Base-by-base conservation (phyloP, 2,797 vertebrate genomes). In the Anomalospiza imberbis region DNA sequence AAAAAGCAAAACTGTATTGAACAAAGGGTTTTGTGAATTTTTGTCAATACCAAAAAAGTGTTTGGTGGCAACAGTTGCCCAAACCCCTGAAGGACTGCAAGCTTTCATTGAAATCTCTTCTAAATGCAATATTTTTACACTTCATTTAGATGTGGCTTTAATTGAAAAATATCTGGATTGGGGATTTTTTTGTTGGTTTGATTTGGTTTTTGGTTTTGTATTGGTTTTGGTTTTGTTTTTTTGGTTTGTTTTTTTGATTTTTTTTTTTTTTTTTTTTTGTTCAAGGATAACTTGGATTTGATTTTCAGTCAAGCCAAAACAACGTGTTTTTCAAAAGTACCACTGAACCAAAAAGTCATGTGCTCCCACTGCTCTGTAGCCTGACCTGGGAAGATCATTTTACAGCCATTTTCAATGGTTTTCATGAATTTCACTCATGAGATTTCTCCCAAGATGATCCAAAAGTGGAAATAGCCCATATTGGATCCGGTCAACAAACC, bases 301-400 rank as follows among this genome's bases (percentile, higher is more conserved):
- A 40, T 88, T 77, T 72, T 67, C 78, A 77, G 18, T 72, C 63
- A 32, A 61, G n/a, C 25, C 84, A 67, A 83, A 88, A 55, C 70
- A 82, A 57, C 14, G 32, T 87, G 61, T 82, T 91, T 93, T 94
- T 89, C 51, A 71, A 73, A 89, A 89, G 32, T 71, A 68, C 45
- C 44, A 63, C 26, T 85, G 90, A 95, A 87, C 80, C 86, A 79
- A 75, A 54, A 79, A 87, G 74, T 88, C 91, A 68, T 45, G 60
- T 89, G 67, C 29, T 94, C 47, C 42, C 5, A 0, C 38, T 32
- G 73, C 76, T 78, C 60, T 36, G 38, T 29, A 40, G 79, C 51
- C 93, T 74, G 95, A 75, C 54, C 50, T 57, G 12, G 3, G 44
- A 45, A 57, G 61, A 63, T 75, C 1, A 18, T 58, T 94, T 90